Evolutionary conservation across 2,888 invertebrate genomes (phyloP), one percentile per base, ranked within the genome.

Genomic region (Drosophila paranaensis): DNA sequence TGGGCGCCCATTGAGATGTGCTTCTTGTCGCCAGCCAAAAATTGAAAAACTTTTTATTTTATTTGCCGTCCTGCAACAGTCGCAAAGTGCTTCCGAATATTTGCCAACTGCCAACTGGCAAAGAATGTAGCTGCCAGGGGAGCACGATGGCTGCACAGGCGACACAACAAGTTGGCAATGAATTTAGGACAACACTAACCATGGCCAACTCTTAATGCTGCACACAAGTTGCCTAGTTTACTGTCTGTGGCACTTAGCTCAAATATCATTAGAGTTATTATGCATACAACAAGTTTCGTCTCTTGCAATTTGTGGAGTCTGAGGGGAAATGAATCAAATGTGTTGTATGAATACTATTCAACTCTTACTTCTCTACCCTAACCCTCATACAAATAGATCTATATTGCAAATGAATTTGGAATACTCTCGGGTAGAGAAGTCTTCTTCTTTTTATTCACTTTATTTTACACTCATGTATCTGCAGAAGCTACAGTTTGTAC

Each of bases 31-130:
- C 54, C 39, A 40, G 61, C 14, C 55, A 53, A 42, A 84, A 72
- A 75, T 76, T 76, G 74, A 79, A 73, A 88, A 81, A 80, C 60
- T 81, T 83, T 73, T 60, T 69, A 55, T 66, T 77, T 76, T 73
- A 79, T 75, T 67, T 62, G 53, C 55, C 37, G 50, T 45, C n/a
- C 48, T 45, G 55, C 56, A 61, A 48, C 53, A 66, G 33, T 60
- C 25, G 33, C 45, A 71, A 70, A 71, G 65, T 64, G 58, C 51
- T 46, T 0, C 43, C 11, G 61, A 25, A 60, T 60, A 57, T 43
- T 43, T 56, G 33, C 42, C 55, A 55, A 70, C 48, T 48, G 33
- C 16, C 60, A 60, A 25, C 40, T 5, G 30, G 11, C 54, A n/a
- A 30, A 16, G 27, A 9, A n/a, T 30, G 25, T 30, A 33, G 11